Base-by-base conservation (phyloP, 2,888 invertebrate species). In the Cerastoderma edule region DNA sequence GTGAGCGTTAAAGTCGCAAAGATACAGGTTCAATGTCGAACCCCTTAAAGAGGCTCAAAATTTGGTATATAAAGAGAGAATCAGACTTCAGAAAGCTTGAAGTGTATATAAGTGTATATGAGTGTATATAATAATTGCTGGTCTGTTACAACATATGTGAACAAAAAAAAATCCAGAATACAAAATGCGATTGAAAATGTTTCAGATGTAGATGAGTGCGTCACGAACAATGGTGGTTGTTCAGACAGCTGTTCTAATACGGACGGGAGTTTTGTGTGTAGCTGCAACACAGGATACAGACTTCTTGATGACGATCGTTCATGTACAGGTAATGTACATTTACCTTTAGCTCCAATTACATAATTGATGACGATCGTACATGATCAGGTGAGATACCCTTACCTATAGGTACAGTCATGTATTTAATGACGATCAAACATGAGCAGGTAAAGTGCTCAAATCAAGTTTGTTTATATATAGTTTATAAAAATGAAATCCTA, bases 241-340 rank as follows among this genome's bases (percentile, higher is more conserved):
- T 57, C 60, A 16, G 57, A 67, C 16, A 46, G 30, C 6, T 70
- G 75, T 63, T 63, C 46, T 2, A 71, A 71, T 19, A 50, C 54
- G 19, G 30, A 39, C 1, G 75, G 75, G 22, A 30, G 48, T 19
- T 70, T 48, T 50, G n/a, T 32, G 1, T 75, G 75, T 56, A 48
- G 28, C 5, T 75, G 75, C 57, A 44, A 65, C 24, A 24, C 24
- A 30, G 75, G 75, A 13, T 75, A 57, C 19, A 33, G 13, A 33
- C 46, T 75, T n/a, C 46, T 35, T 27, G 30, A 48, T 27, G 66
- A 69, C 54, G 19, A 54, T 19, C 27, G 22, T 19, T 35, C 53
- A 24, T 73, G 73, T 39, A 39, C 32, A n/a, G 73, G 67, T 73
- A n/a, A 35, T 28, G 72, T 35, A 2, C 5, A 16, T 6, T 50